These are phyloP conservation scores for Phalacrocorax carbo DNA, from an alignment of 2,113 vertebrate genomes.

Conservation along the genomic window DNA sequence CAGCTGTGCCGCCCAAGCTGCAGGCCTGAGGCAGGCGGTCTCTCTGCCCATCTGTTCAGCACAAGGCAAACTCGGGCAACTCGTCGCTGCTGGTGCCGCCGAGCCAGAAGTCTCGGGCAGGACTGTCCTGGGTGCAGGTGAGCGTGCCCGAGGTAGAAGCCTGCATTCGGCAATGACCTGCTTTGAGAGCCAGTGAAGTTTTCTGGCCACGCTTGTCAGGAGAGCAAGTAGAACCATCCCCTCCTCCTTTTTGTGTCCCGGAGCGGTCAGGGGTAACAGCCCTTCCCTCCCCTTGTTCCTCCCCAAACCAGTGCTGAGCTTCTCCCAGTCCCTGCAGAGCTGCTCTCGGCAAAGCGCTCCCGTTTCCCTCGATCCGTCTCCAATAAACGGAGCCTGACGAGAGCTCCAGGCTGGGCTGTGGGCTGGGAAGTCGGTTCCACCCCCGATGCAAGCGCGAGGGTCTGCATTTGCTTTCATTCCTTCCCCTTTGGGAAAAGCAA, in stretches of 20 bases:
- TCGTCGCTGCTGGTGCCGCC: accelerated
- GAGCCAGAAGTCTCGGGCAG: accelerated
- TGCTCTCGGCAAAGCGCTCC: background rate
- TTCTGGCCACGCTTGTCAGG: background rate
- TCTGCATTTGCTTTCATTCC: background rate
- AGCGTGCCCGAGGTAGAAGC: background rate
- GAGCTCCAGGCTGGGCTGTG: background rate
- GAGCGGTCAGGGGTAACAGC: accelerated
- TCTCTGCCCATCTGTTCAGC: background rate
- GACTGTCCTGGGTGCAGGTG: background rate
- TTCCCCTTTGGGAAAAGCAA: background rate
- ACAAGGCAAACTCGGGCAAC: background rate
- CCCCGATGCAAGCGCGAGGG: background rate
- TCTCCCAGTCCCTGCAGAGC: background rate
- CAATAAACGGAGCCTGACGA: background rate
- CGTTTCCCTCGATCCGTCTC: background rate
- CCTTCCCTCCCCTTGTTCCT: background rate
- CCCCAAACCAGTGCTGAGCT: background rate
- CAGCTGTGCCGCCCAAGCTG: accelerated
- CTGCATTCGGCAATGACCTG: background rate
- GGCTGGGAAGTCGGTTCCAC: background rate
- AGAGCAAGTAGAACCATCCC: background rate
- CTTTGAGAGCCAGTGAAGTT: background rate
- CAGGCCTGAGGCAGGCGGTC: background rate
- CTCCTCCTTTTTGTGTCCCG: background rate